Evolutionary conservation across 1,140 invertebrate genomes (phyloP), one percentile per base, ranked within the genome.

Genomic region (Sinella curviseta): DNA sequence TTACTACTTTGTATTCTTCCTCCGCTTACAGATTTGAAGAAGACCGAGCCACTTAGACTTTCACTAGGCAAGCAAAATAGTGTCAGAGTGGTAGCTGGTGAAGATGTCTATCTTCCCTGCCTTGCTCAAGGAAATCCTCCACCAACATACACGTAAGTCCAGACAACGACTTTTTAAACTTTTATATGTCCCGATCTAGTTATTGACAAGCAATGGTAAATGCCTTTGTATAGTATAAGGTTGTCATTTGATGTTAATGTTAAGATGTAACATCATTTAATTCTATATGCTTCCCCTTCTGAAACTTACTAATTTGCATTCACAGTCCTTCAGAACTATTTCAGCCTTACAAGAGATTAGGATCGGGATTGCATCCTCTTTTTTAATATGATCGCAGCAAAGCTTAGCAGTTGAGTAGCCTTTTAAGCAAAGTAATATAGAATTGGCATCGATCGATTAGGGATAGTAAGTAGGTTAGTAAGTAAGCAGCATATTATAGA

Each of bases 51-150:
- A 70, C 65, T 70, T 30, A 70, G 65, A 70, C 65, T 70, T 70
- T 70, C n/a, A 70, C 1, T 70, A 31, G 65, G 65, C 4, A 70
- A 70, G 31, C 65, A 70, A 70, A 24, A 70, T 70, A 70, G 31
- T 70, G 28, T 70, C 26, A 30, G 31, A 79, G 91, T 90, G 35
- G 89, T 89, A 79, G 88, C 91, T 75, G 93, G 92, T 33, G 92
- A 92, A 77, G 90, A 92, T 84, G 90, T 93, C 76, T 91, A 90
- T 78, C 86, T 94, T 82, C 91, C 92, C 17, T 94, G 93, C 86
- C 90, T 91, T 8, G 92, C 92, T 57, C 92, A 93, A 86, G 93
- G 92, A 67, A 91, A 91, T 89, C 93, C 93, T 1, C 90, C 93
- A 35, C 93, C 93, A 55, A 90, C 88, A 77, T 94, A 93, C 87